These are phyloP conservation scores for Agrochola lota DNA, from an alignment of 2,888 invertebrate species.

Conservation along the genomic window DNA sequence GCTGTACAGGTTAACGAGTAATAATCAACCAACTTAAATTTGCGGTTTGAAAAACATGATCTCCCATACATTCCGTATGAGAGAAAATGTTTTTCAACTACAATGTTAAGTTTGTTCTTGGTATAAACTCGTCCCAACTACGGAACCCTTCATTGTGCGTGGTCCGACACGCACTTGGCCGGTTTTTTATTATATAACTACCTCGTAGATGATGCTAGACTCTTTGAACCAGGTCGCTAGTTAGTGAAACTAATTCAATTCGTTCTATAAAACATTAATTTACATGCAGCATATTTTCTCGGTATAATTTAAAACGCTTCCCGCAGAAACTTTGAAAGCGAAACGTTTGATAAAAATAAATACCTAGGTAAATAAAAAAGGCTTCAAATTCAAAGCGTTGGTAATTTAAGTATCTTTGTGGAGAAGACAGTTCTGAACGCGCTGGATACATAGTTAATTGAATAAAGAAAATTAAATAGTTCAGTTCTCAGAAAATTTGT, in stretches of 20 bases:
- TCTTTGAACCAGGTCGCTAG: no score
- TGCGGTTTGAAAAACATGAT: no score
- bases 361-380: background rate
- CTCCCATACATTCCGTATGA: no score
- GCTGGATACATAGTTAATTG: background rate
- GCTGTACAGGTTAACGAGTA: no score
- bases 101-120: no score
- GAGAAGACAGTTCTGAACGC: background rate
- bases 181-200: no score
- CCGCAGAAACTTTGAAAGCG: constrained; percentile 6
- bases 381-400: background rate
- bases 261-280: background rate
- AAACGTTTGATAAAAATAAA: constrained; percentile 18
- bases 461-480: background rate
- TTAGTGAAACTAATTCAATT: background rate
- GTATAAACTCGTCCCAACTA: no score
- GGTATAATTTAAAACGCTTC: background rate
- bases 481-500: background rate
- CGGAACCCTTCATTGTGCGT: no score
- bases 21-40: no score
- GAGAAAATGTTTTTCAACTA: no score
- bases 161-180: no score
- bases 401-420: constrained; percentile 34
- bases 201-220: no score
- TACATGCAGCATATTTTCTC: background rate